Evolutionary conservation across 2,888 invertebrate species (phyloP).

Genomic region (Didymodactylos carnosus): DNA sequence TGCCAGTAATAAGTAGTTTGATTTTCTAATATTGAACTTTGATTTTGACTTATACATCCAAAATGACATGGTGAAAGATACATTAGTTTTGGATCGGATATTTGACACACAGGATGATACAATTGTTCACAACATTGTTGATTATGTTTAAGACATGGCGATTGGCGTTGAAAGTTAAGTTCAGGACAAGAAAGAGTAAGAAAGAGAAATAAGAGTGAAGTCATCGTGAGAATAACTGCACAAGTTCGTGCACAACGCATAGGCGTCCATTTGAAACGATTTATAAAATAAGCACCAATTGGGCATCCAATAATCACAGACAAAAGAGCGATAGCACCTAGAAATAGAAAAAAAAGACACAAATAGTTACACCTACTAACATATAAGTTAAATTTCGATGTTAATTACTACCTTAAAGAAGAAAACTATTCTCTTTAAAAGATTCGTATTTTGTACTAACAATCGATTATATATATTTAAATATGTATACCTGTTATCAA

Average conservation of each 20-base stretch:
- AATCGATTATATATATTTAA: no score
- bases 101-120: neutral
- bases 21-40: no score
- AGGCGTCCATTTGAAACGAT: neutral
- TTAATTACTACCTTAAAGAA: no score
- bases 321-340: neutral
- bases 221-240: neutral
- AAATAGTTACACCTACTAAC: no score
- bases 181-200: neutral
- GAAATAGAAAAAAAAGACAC: no score
- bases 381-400: no score
- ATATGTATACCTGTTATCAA: constrained; percentile 8
- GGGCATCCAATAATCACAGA: neutral
- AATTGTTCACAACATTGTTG: neutral
- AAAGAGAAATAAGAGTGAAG: neutral
- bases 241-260: neutral
- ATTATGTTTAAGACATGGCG: neutral
- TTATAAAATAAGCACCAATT: neutral
- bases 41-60: no score
- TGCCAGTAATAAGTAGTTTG: neutral
- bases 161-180: neutral
- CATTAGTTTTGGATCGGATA: neutral
- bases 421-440: no score
- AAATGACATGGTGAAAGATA: neutral
- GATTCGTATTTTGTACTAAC: no score